phyloP scores from a whole-genome alignment of 2,888 invertebrate genomes.

The Apotomis betuletana region DNA sequence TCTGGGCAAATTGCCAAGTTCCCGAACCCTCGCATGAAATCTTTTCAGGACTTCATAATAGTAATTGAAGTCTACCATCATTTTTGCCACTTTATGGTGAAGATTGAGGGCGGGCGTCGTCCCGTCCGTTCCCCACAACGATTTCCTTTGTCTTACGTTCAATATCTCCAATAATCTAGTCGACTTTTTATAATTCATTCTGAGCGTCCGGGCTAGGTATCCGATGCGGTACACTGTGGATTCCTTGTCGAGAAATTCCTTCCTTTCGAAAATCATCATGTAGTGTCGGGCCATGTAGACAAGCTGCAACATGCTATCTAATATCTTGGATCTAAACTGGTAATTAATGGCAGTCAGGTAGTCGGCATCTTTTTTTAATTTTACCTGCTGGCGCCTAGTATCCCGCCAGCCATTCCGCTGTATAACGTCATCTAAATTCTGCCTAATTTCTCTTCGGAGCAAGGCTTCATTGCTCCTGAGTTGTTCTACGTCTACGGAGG shows the following conservation, averaged over 20 bases:
- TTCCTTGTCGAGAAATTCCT: not conserved
- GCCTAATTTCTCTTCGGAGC: not conserved
- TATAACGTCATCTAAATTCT: not conserved
- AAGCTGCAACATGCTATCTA: conserved; percentile 9
- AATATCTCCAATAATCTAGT: not conserved
- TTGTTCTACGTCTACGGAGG: not conserved
- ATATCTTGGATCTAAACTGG: not conserved
- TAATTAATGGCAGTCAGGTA: not conserved
- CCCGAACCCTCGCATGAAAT: not conserved
- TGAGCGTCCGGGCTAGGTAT: not conserved
- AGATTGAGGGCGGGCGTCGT: not conserved
- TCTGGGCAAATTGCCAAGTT: not conserved
- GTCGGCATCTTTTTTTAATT: too few species aligned
- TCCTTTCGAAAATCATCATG: not conserved
- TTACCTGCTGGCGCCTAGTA: not conserved
- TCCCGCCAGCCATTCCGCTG: not conserved
- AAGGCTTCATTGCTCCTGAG: not conserved
- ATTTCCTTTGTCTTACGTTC: not conserved
- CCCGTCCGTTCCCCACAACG: fast-evolving
- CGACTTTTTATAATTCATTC: not conserved
- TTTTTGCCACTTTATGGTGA: conserved; percentile 15
- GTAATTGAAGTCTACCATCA: conserved; percentile 11
- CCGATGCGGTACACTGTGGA: not conserved
- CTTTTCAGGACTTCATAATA: not conserved
- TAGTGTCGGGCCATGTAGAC: conserved; percentile 14